A percentile compares a stretch with the other conserved stretches of the same genome.
These are phyloP conservation scores for Rotaria macrura DNA, from an alignment of 2,888 invertebrate genomes.

Conservation along the genomic window DNA sequence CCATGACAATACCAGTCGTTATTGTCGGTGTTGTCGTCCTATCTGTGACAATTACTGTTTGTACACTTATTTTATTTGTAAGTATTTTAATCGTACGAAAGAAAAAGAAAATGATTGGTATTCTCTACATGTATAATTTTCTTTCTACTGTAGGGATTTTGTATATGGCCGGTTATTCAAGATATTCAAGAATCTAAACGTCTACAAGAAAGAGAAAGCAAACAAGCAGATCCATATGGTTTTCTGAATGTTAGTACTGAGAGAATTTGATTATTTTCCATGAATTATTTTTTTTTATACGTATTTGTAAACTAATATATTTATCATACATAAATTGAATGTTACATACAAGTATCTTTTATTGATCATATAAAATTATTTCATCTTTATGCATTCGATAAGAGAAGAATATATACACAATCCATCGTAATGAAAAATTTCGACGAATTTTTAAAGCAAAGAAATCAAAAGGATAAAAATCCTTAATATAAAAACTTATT, in stretches of 20 bases:
- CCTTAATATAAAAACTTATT: no score
- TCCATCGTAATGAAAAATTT: no score
- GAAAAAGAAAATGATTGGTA: background rate
- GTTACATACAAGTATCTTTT: no score
- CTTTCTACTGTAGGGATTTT: background rate
- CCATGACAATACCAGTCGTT: background rate
- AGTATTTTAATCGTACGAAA: background rate
- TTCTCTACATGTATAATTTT: background rate
- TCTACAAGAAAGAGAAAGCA: background rate
- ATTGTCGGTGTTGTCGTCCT: background rate
- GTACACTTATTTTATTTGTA: background rate
- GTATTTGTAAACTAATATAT: background rate
- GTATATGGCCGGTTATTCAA: background rate
- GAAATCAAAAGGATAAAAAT: no score
- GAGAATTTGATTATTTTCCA: background rate
- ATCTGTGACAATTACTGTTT: background rate
- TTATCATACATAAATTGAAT: no score
- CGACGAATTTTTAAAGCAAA: no score
- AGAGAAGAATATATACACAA: no score
- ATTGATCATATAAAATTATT: no score
- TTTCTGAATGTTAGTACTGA: background rate
- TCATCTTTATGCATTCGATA: no score
- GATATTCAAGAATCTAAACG: background rate
- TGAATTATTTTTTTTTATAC: background rate
- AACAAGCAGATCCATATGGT: background rate